Conservation (phyloP, 2,113 vertebrate species). For the Plecotus auritus region DNA sequence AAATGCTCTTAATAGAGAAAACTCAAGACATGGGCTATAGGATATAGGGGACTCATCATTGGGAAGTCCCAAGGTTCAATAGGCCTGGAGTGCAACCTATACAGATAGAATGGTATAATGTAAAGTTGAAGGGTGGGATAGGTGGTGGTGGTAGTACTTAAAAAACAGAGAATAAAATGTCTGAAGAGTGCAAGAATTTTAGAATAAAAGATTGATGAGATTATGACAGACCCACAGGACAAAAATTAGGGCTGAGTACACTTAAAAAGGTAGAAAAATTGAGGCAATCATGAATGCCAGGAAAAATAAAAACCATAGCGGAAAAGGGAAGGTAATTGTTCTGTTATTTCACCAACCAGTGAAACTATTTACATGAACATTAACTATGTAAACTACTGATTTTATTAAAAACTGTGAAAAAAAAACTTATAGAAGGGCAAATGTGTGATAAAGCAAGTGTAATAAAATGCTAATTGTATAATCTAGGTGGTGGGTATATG, state of each 20-base stretch:
- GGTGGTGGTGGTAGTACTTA: neutral
- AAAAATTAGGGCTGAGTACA: neutral
- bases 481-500: neutral
- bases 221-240: neutral
- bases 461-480: conserved; percentile 12
- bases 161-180: neutral
- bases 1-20: neutral
- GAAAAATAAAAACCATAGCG: conserved; percentile 9
- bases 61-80: neutral
- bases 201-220: neutral
- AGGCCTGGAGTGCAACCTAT: neutral
- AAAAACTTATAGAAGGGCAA: neutral
- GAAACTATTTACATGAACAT: neutral
- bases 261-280: neutral
- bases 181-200: neutral
- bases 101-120: neutral
- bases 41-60: neutral
- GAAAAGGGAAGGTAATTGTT: neutral
- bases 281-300: neutral
- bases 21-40: neutral
- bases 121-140: neutral
- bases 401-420: neutral
- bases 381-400: neutral
- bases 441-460: neutral
- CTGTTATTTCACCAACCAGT: neutral